phyloP scores from a whole-genome alignment of 2,113 vertebrate species.

The Petrocephalus microphthalmus region DNA sequence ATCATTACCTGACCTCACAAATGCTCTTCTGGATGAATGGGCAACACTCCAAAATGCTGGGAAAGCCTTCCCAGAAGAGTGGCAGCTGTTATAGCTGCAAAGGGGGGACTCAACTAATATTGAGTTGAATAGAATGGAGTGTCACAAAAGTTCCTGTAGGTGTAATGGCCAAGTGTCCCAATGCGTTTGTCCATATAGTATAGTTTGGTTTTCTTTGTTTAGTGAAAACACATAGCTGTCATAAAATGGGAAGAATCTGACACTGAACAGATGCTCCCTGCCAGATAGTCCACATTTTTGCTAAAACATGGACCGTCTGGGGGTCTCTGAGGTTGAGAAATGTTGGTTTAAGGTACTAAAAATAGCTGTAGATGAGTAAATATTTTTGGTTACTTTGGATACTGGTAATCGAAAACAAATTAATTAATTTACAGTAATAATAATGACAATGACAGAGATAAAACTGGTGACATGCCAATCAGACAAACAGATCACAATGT shows the following conservation, averaged over 20 bases:
- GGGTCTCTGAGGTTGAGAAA: neutral
- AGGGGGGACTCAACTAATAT: neutral
- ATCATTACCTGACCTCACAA: neutral
- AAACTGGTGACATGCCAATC: neutral
- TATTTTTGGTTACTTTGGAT: neutral
- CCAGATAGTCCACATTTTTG: neutral
- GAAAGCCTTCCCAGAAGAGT: neutral
- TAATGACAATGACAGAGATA: neutral
- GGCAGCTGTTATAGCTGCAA: neutral
- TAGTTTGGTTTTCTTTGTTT: neutral
- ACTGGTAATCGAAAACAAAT: neutral
- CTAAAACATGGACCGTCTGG: neutral
- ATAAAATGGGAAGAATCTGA: neutral
- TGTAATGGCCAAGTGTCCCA: neutral
- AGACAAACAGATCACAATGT: neutral
- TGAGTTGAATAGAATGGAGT: neutral
- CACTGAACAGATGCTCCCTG: neutral
- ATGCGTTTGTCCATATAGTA: neutral
- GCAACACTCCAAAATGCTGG: neutral
- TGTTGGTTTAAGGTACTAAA: neutral
- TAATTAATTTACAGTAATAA: neutral
- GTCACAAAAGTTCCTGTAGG: neutral
- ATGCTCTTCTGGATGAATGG: neutral
- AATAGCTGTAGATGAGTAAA: neutral
- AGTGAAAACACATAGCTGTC: neutral